Evolutionary conservation across 2,888 invertebrate genomes (phyloP).

Genomic region (Cephus pygmeus): DNA sequence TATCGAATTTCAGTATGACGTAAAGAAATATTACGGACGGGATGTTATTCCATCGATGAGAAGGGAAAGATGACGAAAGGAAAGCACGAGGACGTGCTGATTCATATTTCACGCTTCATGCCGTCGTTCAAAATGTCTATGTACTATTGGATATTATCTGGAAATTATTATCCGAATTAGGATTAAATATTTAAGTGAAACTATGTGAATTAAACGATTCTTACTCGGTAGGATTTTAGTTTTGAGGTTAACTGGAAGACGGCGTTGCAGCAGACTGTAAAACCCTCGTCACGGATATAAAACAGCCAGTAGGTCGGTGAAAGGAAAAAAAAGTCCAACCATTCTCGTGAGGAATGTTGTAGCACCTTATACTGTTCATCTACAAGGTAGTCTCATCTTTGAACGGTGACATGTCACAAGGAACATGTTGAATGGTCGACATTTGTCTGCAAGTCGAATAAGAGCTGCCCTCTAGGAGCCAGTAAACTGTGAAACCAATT

Average conservation of each 20-base stretch:
- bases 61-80: neutral
- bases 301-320: constrained; percentile 48
- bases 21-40: neutral
- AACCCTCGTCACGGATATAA: constrained; percentile 56
- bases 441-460: neutral
- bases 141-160: neutral
- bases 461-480: neutral
- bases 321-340: constrained; percentile 49
- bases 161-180: neutral
- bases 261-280: constrained; percentile 44
- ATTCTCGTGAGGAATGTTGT: constrained; percentile 28
- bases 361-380: constrained; percentile 52
- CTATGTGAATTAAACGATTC: too few species aligned
- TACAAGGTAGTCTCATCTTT: constrained; percentile 25
- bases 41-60: neutral
- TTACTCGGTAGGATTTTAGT: too few species aligned
- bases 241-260: too few species aligned
- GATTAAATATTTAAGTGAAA: neutral
- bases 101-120: neutral
- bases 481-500: constrained; percentile 26
- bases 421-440: neutral
- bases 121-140: neutral
- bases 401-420: neutral
- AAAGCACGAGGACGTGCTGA: neutral
- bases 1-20: neutral